A percentile compares a stretch with the other conserved stretches of the same genome.
These are phyloP conservation scores for Theristicus caerulescens DNA, from an alignment of 2,113 vertebrate species.

Conservation along the genomic window DNA sequence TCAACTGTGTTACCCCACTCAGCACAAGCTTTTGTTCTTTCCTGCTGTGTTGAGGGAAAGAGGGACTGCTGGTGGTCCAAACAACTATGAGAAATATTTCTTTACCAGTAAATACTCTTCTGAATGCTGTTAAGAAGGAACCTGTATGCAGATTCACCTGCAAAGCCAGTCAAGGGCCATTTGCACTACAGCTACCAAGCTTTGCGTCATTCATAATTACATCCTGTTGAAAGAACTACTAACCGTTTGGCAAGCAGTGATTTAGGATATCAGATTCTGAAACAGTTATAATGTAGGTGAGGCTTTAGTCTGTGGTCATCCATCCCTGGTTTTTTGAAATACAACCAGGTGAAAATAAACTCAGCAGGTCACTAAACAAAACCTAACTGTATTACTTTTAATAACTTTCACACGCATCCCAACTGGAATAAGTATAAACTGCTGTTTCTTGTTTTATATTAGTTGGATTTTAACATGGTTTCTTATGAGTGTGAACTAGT, in stretches of 20 bases:
- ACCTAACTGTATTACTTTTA: not conserved
- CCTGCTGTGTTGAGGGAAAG: not conserved
- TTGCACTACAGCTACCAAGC: not conserved
- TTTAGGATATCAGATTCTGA: not conserved
- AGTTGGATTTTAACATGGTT: not conserved
- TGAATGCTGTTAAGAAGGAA: not conserved
- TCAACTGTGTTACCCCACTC: not conserved
- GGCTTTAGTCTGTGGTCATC: not conserved
- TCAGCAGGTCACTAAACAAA: not conserved
- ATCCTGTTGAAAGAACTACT: not conserved
- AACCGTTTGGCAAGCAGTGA: not conserved
- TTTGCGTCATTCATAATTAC: not conserved
- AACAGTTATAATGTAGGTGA: not conserved
- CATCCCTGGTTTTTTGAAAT: not conserved
- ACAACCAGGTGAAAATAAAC: not conserved
- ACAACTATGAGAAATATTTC: accelerated
- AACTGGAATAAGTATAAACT: not conserved
- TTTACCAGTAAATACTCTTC: not conserved
- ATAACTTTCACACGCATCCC: accelerated
- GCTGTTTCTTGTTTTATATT: not conserved
- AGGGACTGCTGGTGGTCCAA: not conserved
- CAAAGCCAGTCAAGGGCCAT: not conserved
- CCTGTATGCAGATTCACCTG: not conserved
- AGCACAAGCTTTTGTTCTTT: not conserved
- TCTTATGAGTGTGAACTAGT: not conserved